A percentile compares a stretch with the other conserved stretches of the same genome.
Evolutionary conservation across 2,888 invertebrate species (phyloP).

Genomic region (Pammene aurita): DNA sequence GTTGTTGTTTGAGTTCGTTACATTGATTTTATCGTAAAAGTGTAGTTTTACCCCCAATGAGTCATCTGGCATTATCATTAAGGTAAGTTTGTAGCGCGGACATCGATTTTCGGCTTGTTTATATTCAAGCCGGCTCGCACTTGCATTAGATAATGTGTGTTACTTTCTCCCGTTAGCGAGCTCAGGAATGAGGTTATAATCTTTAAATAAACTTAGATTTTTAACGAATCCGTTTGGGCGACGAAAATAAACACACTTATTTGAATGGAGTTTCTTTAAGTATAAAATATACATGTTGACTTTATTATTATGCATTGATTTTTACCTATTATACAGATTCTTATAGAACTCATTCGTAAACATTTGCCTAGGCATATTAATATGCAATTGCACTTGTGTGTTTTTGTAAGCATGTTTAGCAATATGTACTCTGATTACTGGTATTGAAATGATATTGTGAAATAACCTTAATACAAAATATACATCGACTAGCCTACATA

Average conservation of each 20-base stretch:
- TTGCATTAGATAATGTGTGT: conserved; percentile 43
- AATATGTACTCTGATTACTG: too few species aligned
- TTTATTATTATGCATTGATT: conserved; percentile 32
- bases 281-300: neutral
- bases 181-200: conserved; percentile 71
- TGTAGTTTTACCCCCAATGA: conserved; percentile 51
- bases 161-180: conserved; percentile 68
- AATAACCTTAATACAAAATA: too few species aligned
- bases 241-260: conserved; percentile 41
- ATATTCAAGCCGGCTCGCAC: conserved; percentile 39
- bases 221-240: conserved; percentile 59
- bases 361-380: too few species aligned
- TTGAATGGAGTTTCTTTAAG: conserved; percentile 19
- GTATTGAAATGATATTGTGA: too few species aligned
- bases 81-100: conserved; percentile 66
- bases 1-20: conserved; percentile 51
- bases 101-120: conserved; percentile 47
- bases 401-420: too few species aligned
- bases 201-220: conserved; percentile 72
- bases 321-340: conserved; percentile 5
- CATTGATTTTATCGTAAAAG: conserved; percentile 56
- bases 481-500: too few species aligned
- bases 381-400: too few species aligned
- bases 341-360: neutral
- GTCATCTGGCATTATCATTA: conserved; percentile 53